phyloP scores from a whole-genome alignment of 2,888 invertebrate genomes.

The Tenthredo notha region DNA sequence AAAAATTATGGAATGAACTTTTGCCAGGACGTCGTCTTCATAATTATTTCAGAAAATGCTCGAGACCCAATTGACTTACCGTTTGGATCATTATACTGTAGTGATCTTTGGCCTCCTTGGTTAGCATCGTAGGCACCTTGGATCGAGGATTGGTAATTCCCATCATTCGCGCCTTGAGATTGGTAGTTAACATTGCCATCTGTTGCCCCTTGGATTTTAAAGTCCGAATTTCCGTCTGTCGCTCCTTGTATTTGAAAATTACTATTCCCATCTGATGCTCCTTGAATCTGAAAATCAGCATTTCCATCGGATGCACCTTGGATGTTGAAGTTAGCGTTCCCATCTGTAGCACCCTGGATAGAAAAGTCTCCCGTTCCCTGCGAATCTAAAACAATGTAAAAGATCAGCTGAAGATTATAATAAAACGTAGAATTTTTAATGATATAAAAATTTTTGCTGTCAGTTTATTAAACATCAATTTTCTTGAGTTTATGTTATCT shows the following conservation, averaged over 20 bases:
- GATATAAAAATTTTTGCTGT: not conserved
- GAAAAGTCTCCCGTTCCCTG: slow-evolving; percentile 62
- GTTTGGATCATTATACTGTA: slow-evolving; percentile 73
- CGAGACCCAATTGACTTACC: slow-evolving; percentile 61
- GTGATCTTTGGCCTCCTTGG: slow-evolving; percentile 63
- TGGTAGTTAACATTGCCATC: slow-evolving; percentile 66
- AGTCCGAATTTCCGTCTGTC: slow-evolving; percentile 67
- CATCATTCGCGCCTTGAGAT: slow-evolving; percentile 66
- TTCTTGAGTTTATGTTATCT: slow-evolving; percentile 38
- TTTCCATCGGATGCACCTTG: slow-evolving; percentile 72
- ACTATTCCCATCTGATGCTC: slow-evolving; percentile 71
- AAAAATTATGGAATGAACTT: too few relatives aligned
- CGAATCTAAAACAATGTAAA: slow-evolving; percentile 61
- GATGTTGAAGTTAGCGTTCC: slow-evolving; percentile 71
- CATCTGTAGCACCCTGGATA: slow-evolving; percentile 73
- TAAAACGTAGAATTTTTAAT: not conserved
- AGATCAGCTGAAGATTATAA: not conserved
- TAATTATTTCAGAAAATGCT: not conserved
- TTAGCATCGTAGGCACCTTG: slow-evolving; percentile 66
- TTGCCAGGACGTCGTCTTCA: not conserved
- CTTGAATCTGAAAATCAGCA: slow-evolving; percentile 69
- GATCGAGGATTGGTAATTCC: slow-evolving; percentile 65
- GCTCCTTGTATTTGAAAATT: slow-evolving; percentile 73
- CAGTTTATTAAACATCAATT: slow-evolving; percentile 43
- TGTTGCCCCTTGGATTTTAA: slow-evolving; percentile 69